Percentiles rank a stretch among this genome's conserved stretches.
phyloP scores from a whole-genome alignment of 2,797 vertebrate species.

The Myripristis murdjan region DNA sequence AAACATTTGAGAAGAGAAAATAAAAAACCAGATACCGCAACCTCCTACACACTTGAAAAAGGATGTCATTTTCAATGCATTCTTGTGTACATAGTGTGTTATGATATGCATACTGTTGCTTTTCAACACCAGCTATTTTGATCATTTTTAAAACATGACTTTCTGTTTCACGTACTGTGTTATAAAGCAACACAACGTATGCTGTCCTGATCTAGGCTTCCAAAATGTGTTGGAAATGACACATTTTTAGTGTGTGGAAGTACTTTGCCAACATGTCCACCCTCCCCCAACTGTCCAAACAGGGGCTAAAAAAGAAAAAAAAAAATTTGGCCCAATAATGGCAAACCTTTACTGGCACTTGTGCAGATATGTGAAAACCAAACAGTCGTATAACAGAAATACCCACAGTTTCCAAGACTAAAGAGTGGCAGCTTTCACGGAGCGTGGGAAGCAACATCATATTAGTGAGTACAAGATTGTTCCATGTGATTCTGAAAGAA shows the following conservation, averaged over 20 bases:
- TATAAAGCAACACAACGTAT: not conserved
- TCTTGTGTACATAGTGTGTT: not conserved
- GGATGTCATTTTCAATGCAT: conserved; percentile 52
- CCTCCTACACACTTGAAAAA: conserved; percentile 35
- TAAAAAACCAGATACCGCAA: conserved; percentile 11
- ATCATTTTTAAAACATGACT: not conserved
- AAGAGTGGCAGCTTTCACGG: not conserved
- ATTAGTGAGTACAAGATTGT: not conserved
- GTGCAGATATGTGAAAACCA: not conserved
- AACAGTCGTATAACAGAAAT: not conserved
- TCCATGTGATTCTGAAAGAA: not conserved
- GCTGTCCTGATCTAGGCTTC: conserved; percentile 6
- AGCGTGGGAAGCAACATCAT: not conserved
- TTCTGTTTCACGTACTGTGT: not conserved
- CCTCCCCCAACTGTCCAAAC: conserved; percentile 50
- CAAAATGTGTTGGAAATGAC: conserved; percentile 47
- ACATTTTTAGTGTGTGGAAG: conserved; percentile 40
- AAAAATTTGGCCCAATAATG: not conserved
- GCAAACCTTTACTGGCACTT: conserved; percentile 11
- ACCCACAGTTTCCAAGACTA: not conserved
- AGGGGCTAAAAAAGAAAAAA: not conserved
- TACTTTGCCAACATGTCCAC: conserved; percentile 22
- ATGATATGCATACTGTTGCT: conserved; percentile 6
- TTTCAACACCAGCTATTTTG: not conserved
- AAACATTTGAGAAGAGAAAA: conserved; percentile 46